phyloP scores from a whole-genome alignment of 2,113 vertebrate species.

The Dolichotis patagonum region DNA sequence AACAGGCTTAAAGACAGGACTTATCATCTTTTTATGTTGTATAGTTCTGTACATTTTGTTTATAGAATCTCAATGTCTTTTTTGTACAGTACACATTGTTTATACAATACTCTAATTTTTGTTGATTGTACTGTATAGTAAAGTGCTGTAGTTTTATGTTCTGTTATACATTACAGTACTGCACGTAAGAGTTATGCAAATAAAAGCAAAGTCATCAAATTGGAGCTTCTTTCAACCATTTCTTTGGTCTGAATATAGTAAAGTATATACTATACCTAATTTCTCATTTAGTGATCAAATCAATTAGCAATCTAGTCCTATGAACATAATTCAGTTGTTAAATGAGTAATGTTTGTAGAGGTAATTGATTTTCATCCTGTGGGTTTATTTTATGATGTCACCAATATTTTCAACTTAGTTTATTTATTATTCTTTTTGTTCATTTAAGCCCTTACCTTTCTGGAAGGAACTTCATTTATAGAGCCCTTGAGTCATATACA shows the following conservation, averaged over 20 bases:
- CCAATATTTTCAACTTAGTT: constrained; percentile 8
- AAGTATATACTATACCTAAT: not conserved
- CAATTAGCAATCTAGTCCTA: not conserved
- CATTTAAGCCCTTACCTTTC: not conserved
- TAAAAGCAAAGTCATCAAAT: not conserved
- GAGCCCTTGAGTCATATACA: not conserved
- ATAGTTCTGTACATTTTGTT: not conserved
- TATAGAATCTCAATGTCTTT: not conserved
- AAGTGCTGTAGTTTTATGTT: not conserved
- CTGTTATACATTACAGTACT: not conserved
- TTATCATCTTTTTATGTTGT: not conserved
- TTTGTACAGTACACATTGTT: not conserved
- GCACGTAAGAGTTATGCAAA: not conserved
- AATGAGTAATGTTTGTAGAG: not conserved
- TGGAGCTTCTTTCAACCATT: not conserved
- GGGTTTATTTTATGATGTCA: not conserved
- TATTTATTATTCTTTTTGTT: not conserved
- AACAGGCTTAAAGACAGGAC: not conserved
- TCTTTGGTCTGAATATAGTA: not conserved
- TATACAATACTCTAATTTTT: not conserved
- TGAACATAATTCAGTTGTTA: not conserved
- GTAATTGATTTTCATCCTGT: constrained; percentile 26
- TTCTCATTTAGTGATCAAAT: not conserved
- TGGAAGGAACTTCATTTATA: constrained; percentile 32
- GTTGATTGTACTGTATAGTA: not conserved